Evolutionary conservation across 1,140 invertebrate species (phyloP).

Genomic region (Drosophila jambulina): DNA sequence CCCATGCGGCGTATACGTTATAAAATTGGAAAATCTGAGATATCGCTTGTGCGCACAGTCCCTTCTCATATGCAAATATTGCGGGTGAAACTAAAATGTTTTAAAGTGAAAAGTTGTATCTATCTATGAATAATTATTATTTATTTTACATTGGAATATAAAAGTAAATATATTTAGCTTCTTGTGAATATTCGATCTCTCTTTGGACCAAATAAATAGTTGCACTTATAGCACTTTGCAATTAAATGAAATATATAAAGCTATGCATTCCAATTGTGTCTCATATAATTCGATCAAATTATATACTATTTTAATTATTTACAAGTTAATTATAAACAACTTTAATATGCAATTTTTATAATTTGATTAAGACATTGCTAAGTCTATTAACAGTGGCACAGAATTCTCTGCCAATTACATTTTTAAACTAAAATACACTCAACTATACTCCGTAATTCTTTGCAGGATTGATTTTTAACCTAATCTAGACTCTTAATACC

Average conservation of each 20-base stretch:
- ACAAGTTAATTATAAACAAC: neutral
- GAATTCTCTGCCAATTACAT: neutral
- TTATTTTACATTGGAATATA: neutral
- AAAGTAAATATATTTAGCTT: neutral
- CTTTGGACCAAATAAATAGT: neutral
- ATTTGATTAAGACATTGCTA: neutral
- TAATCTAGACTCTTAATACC: neutral
- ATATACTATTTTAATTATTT: neutral
- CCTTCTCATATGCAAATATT: neutral
- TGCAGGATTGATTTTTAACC: neutral
- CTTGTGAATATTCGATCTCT: neutral
- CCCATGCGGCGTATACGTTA: conserved; percentile 19
- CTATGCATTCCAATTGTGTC: neutral
- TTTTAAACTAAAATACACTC: neutral
- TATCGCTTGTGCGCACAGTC: neutral
- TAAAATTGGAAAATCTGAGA: neutral
- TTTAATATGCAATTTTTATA: neutral
- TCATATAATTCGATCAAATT: neutral
- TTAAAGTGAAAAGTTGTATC: neutral
- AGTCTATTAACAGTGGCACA: neutral
- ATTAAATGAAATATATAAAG: neutral
- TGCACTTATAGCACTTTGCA: neutral
- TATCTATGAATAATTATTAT: neutral
- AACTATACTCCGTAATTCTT: neutral
- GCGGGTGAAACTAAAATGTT: neutral